These are phyloP conservation scores for Aphelenchoides avenae DNA, from an alignment of 1,140 invertebrate species.

Conservation along the genomic window DNA sequence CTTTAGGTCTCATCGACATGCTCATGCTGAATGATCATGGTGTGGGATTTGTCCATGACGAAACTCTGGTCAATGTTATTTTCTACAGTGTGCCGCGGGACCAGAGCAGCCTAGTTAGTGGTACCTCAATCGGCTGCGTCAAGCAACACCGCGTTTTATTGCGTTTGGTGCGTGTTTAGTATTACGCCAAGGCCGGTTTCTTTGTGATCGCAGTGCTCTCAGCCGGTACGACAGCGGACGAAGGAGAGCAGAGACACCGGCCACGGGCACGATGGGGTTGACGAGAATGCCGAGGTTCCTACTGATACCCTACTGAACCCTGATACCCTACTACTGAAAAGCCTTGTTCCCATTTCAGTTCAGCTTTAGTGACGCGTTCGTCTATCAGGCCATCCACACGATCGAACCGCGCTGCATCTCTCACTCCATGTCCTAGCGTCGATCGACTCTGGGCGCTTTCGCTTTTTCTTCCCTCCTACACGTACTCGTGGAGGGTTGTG, in stretches of 20 bases:
- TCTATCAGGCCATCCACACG: constrained; percentile 82
- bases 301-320: constrained; percentile 65
- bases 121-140: constrained; percentile 54
- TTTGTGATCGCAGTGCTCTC: constrained; percentile 74
- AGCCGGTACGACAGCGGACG: too few species aligned
- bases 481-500: too few species aligned
- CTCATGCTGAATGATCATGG: constrained; percentile 27
- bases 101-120: constrained; percentile 43
- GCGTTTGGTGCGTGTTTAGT: constrained; percentile 67
- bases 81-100: constrained; percentile 30
- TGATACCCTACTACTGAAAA: too few species aligned
- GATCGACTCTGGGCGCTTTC: constrained; percentile 92
- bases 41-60: constrained; percentile 23
- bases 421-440: constrained; percentile 88
- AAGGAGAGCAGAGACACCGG: too few species aligned
- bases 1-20: constrained; percentile 47
- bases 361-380: constrained; percentile 80
- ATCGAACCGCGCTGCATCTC: constrained; percentile 92
- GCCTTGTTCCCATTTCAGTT: constrained; percentile 68
- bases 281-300: too few species aligned
- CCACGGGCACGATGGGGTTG: too few species aligned
- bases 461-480: constrained; percentile 83
- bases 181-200: constrained; percentile 70
- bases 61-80: too few species aligned
- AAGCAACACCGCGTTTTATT: neutral